Percentiles rank a stretch among this genome's conserved stretches.
Evolutionary conservation across 1,140 invertebrate genomes (phyloP).

Genomic region (Magallana angulata): DNA sequence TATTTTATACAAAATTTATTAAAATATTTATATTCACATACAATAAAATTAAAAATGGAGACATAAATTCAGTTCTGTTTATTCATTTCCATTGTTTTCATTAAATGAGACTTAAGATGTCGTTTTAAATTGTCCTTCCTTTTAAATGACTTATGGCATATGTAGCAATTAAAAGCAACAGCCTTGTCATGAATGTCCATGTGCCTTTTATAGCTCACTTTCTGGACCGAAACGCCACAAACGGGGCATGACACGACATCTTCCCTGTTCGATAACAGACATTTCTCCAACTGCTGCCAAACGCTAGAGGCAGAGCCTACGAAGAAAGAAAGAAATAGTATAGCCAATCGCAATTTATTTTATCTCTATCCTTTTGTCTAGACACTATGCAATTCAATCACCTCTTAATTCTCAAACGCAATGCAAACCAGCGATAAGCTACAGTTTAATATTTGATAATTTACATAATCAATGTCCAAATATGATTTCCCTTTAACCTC

Average conservation of each 20-base stretch:
- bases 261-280: conserved; percentile 18
- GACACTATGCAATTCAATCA: too few relatives aligned
- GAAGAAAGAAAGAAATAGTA: conserved; percentile 12
- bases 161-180: neutral
- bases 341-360: neutral
- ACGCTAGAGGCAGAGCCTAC: conserved; percentile 10
- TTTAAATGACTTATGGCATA: conserved; percentile 3
- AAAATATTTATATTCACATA: too few relatives aligned
- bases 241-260: neutral
- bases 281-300: conserved; percentile 16
- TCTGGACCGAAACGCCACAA: conserved; percentile 14
- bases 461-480: too few relatives aligned
- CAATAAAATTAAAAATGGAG: too few relatives aligned
- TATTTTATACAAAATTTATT: too few relatives aligned
- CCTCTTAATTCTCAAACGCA: too few relatives aligned
- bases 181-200: conserved; percentile 14
- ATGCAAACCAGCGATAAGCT: too few relatives aligned
- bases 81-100: too few relatives aligned
- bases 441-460: too few relatives aligned
- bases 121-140: conserved; percentile 11
- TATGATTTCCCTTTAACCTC: too few relatives aligned
- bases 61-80: too few relatives aligned
- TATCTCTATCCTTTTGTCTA: too few relatives aligned
- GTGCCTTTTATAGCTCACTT: conserved; percentile 4
- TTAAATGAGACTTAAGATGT: neutral